Conservation (phyloP, 2,113 vertebrate genomes). For the Chiloscyllium plagiosum region DNA sequence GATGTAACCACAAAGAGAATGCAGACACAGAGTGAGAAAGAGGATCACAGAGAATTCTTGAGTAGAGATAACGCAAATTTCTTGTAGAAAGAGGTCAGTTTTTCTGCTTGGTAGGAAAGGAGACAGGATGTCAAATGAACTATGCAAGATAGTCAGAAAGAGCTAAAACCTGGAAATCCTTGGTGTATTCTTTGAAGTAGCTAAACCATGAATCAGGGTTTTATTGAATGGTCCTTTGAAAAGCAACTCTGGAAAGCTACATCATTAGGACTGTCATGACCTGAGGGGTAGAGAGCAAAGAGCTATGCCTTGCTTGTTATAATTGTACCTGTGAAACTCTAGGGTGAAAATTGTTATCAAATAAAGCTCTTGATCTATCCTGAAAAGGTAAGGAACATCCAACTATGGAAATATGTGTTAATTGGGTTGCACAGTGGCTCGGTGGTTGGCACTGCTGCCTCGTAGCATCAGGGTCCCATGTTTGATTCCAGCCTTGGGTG, state of each 20-base stretch:
- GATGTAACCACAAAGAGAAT: neutral
- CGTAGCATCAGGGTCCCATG: too few species aligned
- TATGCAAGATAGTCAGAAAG: neutral
- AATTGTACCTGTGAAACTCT: neutral
- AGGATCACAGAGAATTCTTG: neutral
- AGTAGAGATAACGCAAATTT: neutral
- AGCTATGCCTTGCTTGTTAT: neutral
- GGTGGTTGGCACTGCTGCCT: too few species aligned
- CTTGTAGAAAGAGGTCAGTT: neutral
- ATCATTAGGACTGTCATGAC: neutral
- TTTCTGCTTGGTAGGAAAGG: neutral
- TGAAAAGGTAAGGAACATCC: neutral
- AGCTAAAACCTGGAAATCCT: neutral
- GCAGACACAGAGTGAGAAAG: neutral
- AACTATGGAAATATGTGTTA: neutral
- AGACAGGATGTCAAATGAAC: neutral
- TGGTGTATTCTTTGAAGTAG: neutral
- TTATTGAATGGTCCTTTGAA: neutral
- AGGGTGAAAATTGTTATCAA: neutral
- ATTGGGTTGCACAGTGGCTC: too few species aligned
- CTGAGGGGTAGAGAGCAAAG: neutral
- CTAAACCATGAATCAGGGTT: neutral
- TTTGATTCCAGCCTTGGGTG: too few species aligned
- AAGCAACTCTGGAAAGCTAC: neutral
- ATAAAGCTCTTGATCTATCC: neutral